Evolutionary conservation across 1,140 invertebrate genomes (phyloP).

Genomic region (Latrodectus geometricus): DNA sequence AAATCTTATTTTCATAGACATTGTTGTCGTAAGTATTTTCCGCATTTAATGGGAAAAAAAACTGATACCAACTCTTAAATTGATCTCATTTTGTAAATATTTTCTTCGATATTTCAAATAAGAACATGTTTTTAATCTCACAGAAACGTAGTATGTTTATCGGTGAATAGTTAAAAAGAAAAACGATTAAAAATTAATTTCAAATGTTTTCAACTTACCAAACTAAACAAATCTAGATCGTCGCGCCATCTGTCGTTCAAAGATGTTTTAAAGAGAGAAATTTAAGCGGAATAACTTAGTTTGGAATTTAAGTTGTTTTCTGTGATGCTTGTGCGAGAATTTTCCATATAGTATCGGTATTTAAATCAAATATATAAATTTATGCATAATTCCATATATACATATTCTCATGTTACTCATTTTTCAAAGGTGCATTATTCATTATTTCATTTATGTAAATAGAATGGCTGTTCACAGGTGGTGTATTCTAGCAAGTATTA

Average conservation of each 20-base stretch:
- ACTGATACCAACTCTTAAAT: neutral
- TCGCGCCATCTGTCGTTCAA: neutral
- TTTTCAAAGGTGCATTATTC: neutral
- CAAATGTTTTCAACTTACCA: neutral
- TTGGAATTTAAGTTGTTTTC: too few relatives aligned
- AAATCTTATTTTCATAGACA: too few relatives aligned
- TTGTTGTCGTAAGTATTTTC: too few relatives aligned
- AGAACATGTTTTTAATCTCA: neutral
- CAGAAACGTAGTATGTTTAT: neutral
- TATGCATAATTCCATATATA: neutral
- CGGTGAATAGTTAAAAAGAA: too few relatives aligned
- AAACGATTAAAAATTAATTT: neutral
- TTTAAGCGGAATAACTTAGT: neutral
- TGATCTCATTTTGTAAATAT: neutral
- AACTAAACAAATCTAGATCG: neutral
- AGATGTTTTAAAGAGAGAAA: neutral
- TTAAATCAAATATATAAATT: neutral
- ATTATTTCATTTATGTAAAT: neutral
- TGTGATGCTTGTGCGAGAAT: neutral
- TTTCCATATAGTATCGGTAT: neutral
- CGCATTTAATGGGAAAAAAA: neutral
- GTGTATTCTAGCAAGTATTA: neutral
- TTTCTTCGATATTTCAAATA: neutral
- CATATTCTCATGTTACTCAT: neutral
- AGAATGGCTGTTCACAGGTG: slow-evolving; percentile 12